Base-by-base conservation (phyloP, 2,797 vertebrate species). In the Brachymystax lenok region DNA sequence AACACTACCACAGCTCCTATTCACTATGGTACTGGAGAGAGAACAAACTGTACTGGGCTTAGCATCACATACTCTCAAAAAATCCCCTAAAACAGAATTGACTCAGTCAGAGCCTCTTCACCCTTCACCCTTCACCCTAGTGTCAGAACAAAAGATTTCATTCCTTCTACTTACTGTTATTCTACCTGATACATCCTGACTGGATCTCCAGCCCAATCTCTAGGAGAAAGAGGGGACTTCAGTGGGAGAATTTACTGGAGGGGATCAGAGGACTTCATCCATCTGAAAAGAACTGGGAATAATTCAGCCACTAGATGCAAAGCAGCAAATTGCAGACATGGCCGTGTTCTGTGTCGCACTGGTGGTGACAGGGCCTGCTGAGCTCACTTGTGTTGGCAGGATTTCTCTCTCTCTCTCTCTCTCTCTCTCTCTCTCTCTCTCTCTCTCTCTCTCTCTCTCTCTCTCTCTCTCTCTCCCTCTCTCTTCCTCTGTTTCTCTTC, bases 281-380 rank as follows among this genome's bases (percentile, higher is more conserved):
- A 82, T 74, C 77, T 74, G 77, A 76, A 87, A 69, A 76, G 70
- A 72, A 33, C 12, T 28, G 16, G 81, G 75, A 83, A 73, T 76
- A 78, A 80, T 86, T 81, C 80, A 50, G 79, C 80, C 77, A 46
- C 78, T 86, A 83, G 86, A 92, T 90, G 89, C 85, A 92, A 90
- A 91, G 84, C 84, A 90, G 85, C 79, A 24, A 24, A 24, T 24
- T 24, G 24, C 24, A 24, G 24, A 24, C 24, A 24, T 24, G 24
- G 24, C 24, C 24, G 24, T 24, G 24, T 24, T 24, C 0, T 24
- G 24, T 24, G 24, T 24, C 24, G 24, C 24, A 24, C 24, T 24
- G 24, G 24, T 24, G 24, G 24, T 24, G 24, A 24, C 24, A 24
- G 24, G 24, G 24, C 24, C 24, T 24, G 24, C 24, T 24, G 24